Base-by-base conservation (phyloP, 1,140 invertebrate species). In the Drosophila seguyi region DNA sequence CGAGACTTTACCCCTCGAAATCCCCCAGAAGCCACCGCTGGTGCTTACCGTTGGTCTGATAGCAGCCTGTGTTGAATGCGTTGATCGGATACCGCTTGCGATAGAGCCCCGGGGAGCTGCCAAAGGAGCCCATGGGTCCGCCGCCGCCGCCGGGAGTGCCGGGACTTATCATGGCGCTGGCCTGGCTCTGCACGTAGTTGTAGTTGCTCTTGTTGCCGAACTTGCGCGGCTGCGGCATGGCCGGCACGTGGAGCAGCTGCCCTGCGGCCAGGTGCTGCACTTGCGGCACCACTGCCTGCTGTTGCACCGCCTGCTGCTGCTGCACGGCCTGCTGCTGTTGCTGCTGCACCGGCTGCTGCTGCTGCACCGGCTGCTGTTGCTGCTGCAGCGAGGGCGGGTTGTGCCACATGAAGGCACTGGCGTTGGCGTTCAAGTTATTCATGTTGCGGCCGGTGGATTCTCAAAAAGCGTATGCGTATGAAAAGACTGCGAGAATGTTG, bases 181-280 rank as follows among this genome's bases (percentile, higher is more conserved):
- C n/a, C 39, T 82, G 83, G 27, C 34, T 41, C 36, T 83, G 84
- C 42, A 84, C 52, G 25, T 80, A 87, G 25, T 77, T 83, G 44
- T 67, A 87, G 45, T 87, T 85, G 42, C 56, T 88, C 58, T 87
- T 87, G 34, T 84, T 80, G 44, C 84, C 72, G 16, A 88, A 88
- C 44, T 87, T 71, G n/a, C 84, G 85, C 4, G 63, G 48, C 65
- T 88, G 81, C 18, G 71, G 60, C 34, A 79, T 42, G 10, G 45
- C 14, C 13, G 52, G 14, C 7, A 53, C 14, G 8, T 81, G 73
- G 22, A 66, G 14, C 61, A 72, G 31, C 58, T 66, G 77, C 6
- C 62, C 38, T 22, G 57, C 16, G 14, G 13, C 13, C 52, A 55
- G 0, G 16, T 55, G 50, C 20, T 53, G 52, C 34, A 52, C 18